phyloP scores from a whole-genome alignment of 2,888 invertebrate genomes.

The Ophioninae sp. region DNA sequence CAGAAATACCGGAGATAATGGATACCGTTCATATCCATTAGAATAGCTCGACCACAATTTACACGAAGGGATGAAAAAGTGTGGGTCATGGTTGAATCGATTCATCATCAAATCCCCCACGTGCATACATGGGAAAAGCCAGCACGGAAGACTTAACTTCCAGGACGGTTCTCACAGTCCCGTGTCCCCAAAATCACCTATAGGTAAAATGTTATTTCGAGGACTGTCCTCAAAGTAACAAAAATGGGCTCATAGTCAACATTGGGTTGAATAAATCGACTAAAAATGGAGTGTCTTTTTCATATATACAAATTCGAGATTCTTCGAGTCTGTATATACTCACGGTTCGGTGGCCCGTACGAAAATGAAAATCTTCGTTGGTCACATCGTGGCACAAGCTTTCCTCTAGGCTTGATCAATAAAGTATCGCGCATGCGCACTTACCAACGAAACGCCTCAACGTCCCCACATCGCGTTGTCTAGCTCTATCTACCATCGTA shows the following conservation, averaged over 20 bases:
- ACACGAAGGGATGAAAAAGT: background rate
- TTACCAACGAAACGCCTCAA: conserved; percentile 24
- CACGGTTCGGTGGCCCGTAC: conserved; percentile 57
- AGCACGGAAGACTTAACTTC: background rate
- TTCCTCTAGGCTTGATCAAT: conserved; percentile 59
- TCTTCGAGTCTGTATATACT: conserved; percentile 31
- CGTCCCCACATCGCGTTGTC: conserved; percentile 20
- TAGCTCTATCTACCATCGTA: conserved; percentile 22
- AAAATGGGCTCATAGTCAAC: background rate
- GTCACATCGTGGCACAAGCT: conserved; percentile 49
- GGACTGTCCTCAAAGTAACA: background rate
- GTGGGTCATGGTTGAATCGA: background rate
- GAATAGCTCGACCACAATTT: background rate
- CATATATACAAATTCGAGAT: conserved; percentile 4
- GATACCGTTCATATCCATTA: background rate
- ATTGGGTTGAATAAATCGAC: background rate
- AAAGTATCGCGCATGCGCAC: conserved; percentile 63
- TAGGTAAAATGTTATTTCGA: background rate
- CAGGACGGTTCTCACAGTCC: background rate
- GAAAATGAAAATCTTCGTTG: conserved; percentile 61
- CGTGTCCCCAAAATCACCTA: background rate
- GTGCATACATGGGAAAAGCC: background rate
- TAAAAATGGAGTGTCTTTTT: background rate
- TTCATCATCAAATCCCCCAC: background rate
- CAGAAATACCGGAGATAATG: background rate